A percentile compares a stretch with the other conserved stretches of the same genome.
Conservation (phyloP, 2,113 vertebrate species). For the Melanotaenia duboulayi region DNA sequence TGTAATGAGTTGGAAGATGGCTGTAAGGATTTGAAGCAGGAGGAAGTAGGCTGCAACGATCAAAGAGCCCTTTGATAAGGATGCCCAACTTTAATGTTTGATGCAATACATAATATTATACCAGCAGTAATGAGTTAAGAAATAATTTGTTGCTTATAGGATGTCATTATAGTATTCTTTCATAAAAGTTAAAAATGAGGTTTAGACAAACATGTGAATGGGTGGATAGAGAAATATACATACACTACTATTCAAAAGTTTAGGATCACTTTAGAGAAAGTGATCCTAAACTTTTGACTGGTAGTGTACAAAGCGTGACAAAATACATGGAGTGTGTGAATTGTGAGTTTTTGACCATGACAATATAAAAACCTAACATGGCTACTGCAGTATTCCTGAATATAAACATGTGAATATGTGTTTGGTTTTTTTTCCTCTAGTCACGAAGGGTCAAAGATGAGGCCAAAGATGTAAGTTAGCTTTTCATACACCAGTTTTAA, state of each 20-base stretch:
- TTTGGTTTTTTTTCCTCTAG: constrained; percentile 82
- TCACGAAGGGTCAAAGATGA: constrained; percentile 93
- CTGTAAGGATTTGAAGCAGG: constrained; percentile 45
- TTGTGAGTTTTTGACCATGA: background rate
- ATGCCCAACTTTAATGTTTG: constrained; percentile 31
- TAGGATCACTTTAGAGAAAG: no score
- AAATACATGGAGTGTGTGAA: background rate
- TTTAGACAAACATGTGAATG: background rate
- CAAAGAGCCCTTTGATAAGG: constrained; percentile 58
- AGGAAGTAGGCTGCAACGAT: constrained; percentile 51
- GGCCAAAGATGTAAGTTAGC: constrained; percentile 79
- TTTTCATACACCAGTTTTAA: constrained; percentile 10
- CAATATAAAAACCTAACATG: background rate
- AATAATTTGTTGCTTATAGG: background rate
- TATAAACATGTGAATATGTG: constrained; percentile 32
- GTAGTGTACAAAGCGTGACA: background rate
- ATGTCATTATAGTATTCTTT: constrained; percentile 30
- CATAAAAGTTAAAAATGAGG: no score
- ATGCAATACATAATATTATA: constrained; percentile 53
- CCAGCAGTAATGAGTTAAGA: constrained; percentile 31
- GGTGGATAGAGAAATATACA: background rate
- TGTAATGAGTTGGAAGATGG: constrained; percentile 63
- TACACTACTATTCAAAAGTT: no score
- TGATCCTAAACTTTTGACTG: no score
- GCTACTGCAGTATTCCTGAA: constrained; percentile 10